Base-by-base conservation (phyloP, 2,113 vertebrate species). In the Phyllostomus hastatus region DNA sequence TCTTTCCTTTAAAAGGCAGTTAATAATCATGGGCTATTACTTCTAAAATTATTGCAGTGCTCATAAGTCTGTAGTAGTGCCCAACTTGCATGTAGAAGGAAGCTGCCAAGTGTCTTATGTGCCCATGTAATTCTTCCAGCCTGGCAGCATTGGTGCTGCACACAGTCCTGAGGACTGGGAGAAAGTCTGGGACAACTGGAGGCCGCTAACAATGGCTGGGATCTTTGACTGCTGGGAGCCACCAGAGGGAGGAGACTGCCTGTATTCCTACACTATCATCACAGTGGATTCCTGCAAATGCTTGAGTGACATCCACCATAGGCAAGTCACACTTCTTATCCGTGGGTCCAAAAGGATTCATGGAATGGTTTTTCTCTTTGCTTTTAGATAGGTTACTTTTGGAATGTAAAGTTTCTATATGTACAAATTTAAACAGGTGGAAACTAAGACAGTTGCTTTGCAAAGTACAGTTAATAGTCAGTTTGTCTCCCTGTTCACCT, bases 151-250 rank as follows among this genome's bases (percentile, higher is more conserved):
- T 6, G 85, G 10, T 26, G 38, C 85, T 19, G 17, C 10, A 11
- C 57, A 79, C 4, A 70, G 67, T 46, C 67, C 16, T 31, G 88
- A 98, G 92, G 97, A 94, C 46, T 97, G 97, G 85, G 97, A 98
- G 0, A 89, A 97, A 83, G 98, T 98, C 33, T 99, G 99, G 99
- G 98, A 97, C 66, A 99, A 98, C 57, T 99, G 99, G 99, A 99
- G 98, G 83, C 89, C 99, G 90, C 99, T 99, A 54, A 99, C 99
- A 15, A 99, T 99, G 97, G 99, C 99, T 1, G 99, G 99, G n/a
- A 98, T 99, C 97, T 99, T 99, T 19, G 99, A 99, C 98, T 98
- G 99, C 96, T 99, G 99, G 99, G 98, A 98, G 59, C 99, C 99
- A 0, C 99, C 99, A 0, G 81, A 81, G 0, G 99, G 99, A 90